Conservation (phyloP, 2,113 vertebrate species). For the Tretioscincus oriximinensis region DNA sequence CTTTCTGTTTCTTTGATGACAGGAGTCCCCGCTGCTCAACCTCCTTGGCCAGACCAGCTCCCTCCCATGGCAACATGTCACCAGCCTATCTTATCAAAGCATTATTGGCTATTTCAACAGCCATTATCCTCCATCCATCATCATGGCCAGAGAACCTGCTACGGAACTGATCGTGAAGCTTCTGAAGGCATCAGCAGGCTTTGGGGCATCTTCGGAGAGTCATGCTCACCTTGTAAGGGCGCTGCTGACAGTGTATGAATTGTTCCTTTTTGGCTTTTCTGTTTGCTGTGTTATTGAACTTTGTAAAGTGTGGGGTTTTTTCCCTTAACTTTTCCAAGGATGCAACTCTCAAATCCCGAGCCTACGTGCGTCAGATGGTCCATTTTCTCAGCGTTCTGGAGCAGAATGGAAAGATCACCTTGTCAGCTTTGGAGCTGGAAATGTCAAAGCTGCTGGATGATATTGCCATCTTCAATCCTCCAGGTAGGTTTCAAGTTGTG, state of each 20-base stretch:
- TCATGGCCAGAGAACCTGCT: conserved; percentile 81
- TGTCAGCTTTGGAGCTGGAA: conserved; percentile 83
- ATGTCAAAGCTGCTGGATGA: conserved; percentile 87
- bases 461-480: conserved; percentile 86
- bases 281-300: not conserved
- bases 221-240: conserved; percentile 82
- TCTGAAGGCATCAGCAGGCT: conserved; percentile 87
- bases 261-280: not conserved
- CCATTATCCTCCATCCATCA: conserved; percentile 86
- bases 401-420: conserved; percentile 84
- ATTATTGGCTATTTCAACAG: conserved; percentile 87
- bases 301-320: not conserved
- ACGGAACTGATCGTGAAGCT: conserved; percentile 83
- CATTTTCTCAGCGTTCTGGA: conserved; percentile 87
- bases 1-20: conserved; percentile 34
- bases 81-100: conserved; percentile 85
- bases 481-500: conserved; percentile 73
- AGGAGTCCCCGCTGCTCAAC: conserved; percentile 88
- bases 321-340: conserved; percentile 68
- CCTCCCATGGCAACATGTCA: conserved; percentile 91
- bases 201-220: conserved; percentile 73
- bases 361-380: conserved; percentile 78
- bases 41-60: conserved; percentile 89
- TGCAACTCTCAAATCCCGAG: conserved; percentile 79
- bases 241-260: not conserved